phyloP scores from a whole-genome alignment of 2,888 invertebrate genomes.

The Brachypalpus laphriformis region DNA sequence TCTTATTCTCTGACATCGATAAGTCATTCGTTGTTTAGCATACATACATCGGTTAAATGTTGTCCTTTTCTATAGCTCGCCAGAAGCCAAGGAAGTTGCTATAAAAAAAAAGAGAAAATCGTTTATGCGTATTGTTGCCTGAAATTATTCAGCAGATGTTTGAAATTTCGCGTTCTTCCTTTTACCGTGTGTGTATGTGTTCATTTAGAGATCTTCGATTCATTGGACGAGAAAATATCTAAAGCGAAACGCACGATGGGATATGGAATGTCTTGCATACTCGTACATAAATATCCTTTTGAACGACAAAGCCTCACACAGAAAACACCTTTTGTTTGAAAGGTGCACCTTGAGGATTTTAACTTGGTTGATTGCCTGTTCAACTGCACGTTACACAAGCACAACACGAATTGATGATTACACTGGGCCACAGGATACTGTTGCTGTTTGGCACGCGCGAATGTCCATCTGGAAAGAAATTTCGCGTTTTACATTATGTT shows the following conservation, averaged over 20 bases:
- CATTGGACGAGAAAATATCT: slow-evolving; percentile 18
- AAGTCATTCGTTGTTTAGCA: slow-evolving; percentile 41
- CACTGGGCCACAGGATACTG: slow-evolving; percentile 30
- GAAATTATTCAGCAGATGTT: slow-evolving; percentile 51
- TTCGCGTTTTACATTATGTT: background rate
- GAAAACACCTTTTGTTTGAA: slow-evolving; percentile 51
- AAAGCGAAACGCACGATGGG: slow-evolving; percentile 12
- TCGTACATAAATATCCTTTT: slow-evolving; percentile 19
- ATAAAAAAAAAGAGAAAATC: slow-evolving; percentile 22
- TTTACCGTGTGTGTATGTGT: background rate
- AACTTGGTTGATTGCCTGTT: slow-evolving; percentile 21
- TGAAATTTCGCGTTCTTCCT: slow-evolving; percentile 34
- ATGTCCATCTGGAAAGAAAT: slow-evolving; percentile 47
- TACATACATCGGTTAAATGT: slow-evolving; percentile 32
- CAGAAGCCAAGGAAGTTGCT: slow-evolving; percentile 12
- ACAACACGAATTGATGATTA: slow-evolving; percentile 8
- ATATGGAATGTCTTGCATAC: slow-evolving; percentile 1
- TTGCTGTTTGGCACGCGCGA: slow-evolving; percentile 56
- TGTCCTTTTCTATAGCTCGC: slow-evolving; percentile 34
- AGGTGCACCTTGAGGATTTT: slow-evolving; percentile 51
- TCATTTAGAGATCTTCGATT: slow-evolving; percentile 5
- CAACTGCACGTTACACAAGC: slow-evolving; percentile 24
- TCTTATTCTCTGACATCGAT: slow-evolving; percentile 37
- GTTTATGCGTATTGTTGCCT: slow-evolving; percentile 30
- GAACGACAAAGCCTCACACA: slow-evolving; percentile 15